phyloP scores from a whole-genome alignment of 2,888 invertebrate genomes.

The Nezara viridula region DNA sequence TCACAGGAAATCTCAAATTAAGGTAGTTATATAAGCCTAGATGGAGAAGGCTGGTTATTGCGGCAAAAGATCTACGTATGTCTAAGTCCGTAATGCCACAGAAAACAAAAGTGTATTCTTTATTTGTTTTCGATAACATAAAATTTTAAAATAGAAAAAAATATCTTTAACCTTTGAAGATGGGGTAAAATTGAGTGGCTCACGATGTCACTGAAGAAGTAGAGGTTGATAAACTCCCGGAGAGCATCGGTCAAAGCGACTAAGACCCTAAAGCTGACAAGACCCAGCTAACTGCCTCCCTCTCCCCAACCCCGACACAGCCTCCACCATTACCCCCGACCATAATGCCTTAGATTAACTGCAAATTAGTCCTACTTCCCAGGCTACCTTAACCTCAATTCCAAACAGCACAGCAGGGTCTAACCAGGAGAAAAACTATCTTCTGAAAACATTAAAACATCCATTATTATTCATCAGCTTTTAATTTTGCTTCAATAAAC shows the following conservation, averaged over 20 bases:
- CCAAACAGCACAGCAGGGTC: not conserved
- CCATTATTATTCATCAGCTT: no score
- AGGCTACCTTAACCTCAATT: not conserved
- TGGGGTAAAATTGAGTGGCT: not conserved
- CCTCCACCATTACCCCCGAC: not conserved
- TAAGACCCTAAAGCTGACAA: not conserved
- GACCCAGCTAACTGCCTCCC: not conserved
- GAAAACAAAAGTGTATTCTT: no score
- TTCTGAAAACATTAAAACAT: not conserved
- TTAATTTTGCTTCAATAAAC: no score
- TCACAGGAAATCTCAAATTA: no score
- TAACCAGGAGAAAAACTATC: not conserved
- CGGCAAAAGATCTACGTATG: no score
- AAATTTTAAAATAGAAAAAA: no score
- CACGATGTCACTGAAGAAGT: not conserved
- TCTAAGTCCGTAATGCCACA: no score
- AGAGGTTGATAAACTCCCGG: not conserved
- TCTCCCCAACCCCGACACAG: no score
- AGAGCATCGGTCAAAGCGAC: not conserved
- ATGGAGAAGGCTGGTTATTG: no score
- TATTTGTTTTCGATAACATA: no score
- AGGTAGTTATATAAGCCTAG: no score
- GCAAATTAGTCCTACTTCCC: not conserved
- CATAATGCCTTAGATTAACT: slow-evolving; percentile 3
- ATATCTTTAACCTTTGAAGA: not conserved